Evolutionary conservation across 1,140 invertebrate species (phyloP).

Genomic region (Lepeophtheirus salmonis): DNA sequence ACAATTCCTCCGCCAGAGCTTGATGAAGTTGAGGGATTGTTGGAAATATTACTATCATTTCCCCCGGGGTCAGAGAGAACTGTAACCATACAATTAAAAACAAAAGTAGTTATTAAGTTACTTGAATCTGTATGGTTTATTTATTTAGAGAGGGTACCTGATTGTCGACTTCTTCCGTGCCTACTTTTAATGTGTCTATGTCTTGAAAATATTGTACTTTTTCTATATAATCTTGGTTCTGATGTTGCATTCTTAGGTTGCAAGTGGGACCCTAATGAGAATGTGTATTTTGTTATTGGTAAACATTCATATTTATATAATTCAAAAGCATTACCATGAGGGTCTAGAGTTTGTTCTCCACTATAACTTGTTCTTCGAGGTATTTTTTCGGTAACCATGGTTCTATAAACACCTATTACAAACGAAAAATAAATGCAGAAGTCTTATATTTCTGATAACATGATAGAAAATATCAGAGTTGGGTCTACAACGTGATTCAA

Average conservation of each 20-base stretch:
- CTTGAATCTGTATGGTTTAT: neutral
- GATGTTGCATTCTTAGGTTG: constrained; percentile 5
- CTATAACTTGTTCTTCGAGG: neutral
- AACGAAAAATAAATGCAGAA: too few relatives aligned
- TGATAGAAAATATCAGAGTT: too few relatives aligned
- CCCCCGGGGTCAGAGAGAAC: neutral
- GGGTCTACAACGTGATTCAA: too few relatives aligned
- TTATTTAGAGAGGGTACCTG: neutral
- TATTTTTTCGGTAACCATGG: neutral
- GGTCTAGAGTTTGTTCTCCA: neutral
- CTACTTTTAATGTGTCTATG: neutral
- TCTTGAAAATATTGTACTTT: constrained; percentile 9
- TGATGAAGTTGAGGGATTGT: neutral
- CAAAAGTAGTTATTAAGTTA: neutral
- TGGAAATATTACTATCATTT: neutral
- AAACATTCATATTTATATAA: too few relatives aligned
- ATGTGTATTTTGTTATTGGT: too few relatives aligned
- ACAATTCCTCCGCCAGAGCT: neutral
- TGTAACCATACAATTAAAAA: neutral
- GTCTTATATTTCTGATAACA: too few relatives aligned
- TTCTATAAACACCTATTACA: neutral
- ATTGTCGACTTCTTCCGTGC: neutral
- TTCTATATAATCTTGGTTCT: constrained; percentile 2
- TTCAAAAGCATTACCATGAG: too few relatives aligned
- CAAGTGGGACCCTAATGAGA: neutral